Base-by-base conservation (phyloP, 1,140 invertebrate genomes). In the Rhopalosiphum maidis region DNA sequence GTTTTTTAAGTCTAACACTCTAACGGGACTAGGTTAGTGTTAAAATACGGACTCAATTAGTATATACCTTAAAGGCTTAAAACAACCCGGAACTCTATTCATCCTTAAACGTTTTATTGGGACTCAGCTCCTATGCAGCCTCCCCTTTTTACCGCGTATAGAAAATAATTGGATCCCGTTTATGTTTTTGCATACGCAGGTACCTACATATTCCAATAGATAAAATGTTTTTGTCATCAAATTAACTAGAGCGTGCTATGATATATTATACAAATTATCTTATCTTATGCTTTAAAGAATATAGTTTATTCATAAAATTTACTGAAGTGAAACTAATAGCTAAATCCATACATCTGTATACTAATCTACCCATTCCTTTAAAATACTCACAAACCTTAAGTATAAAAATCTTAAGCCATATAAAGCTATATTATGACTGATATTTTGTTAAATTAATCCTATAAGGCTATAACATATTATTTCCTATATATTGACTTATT, bases 201-300 rank as follows among this genome's bases (percentile, higher is more conserved):
- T 25, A n/a, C 3, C 11, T 68, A 68, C 15, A 68, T n/a, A 68
- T n/a, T 18, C 60, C 60, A 68, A 68, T 68, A 68, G 30, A 68
- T 68, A n/a, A 68, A n/a, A n/a, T 68, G 60, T 68, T 68, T 68
- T 68, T 68, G 60, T 68, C 60, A n/a, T 68, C 30, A n/a, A 68
- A 68, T 68, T n/a, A 68, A 68, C 60, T 68, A 68, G 30, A n/a
- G 30, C 60, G 60, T 68, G 30, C 18, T 68, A 68, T 68, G 15
- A 68, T 68, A 68, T 68, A 68, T 68, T 68, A 68, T n/a, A 68
- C 30, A 68, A 68, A n/a, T 68, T 68, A 68, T n/a, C 11, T 68
- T 68, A 68, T 68, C 30, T 15, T n/a, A n/a, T n/a, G 30, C 60
- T 15, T 68, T 68, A 68, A 68, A 68, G 30, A n/a, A n/a, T n/a